Evolutionary conservation across 2,888 invertebrate species (phyloP), one percentile per base, ranked within the genome.

Genomic region (Villa cingulata): DNA sequence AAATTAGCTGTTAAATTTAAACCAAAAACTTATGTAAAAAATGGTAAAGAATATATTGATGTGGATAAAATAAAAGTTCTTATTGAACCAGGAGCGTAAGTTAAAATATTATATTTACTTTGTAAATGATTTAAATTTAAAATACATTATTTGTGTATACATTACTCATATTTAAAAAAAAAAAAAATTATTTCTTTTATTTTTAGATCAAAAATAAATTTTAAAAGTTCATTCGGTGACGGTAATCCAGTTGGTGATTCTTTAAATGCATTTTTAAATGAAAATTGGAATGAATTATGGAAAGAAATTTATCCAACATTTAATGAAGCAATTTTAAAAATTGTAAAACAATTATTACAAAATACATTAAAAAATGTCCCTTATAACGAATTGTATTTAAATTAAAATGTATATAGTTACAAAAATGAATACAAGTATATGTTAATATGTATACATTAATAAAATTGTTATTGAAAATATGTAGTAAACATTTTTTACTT

Each of bases 201-300:
- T 49, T 50, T 27, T 17, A 53, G 53, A 17, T 39, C 49, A 15
- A 41, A 42, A 32, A 48, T 49, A 2, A n/a, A 47, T 2, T 44
- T 53, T 9, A 32, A 44, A 1, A 46, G 44, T 38, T 45, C 51
- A 15, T 19, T 49, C 12, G 41, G 36, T n/a, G 46, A 48, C 3
- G 41, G 49, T 19, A 49, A 48, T 36, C 18, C 48, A 3, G 36
- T 53, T 2, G 51, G 51, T 9, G 53, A 53, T 14, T 41, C 49
- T 12, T 41, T 51, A 39, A 53, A 53, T 41, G 27, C 32, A 1
- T 39, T 53, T 29, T 37, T 53, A 17, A 53, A 53, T 43, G 51
- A 51, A 34, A 53, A 53, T 40, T 53, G 51, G 51, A 45, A 43
- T 18, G 48, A 48, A 6, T 39, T 51, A 14, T 53, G 53, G 53